Evolutionary conservation across 2,113 vertebrate species (phyloP), one percentile per base, ranked within the genome.

Genomic region (Pardalotus punctatus): DNA sequence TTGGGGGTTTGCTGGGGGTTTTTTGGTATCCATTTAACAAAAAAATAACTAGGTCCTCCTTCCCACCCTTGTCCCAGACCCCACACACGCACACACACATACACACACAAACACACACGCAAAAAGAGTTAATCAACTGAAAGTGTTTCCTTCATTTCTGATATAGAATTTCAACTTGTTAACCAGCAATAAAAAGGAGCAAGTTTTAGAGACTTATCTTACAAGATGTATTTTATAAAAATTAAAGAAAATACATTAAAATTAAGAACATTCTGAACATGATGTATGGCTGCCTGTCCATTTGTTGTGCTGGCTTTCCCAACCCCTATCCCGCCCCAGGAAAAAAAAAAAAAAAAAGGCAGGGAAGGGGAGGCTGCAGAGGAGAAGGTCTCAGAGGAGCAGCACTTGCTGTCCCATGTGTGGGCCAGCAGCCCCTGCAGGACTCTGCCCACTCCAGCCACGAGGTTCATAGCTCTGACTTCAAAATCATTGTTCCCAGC

Each of bases 201-300:
- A 96, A 92, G 94, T 97, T 97, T 97, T 97, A 98, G 81, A 97
- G 97, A 96, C 98, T 98, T 96, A 98, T 97, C 97, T 98, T 97
- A 97, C 94, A 97, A 97, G 97, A 91, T 97, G 97, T 98, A 96
- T 98, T 98, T 98, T 98, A 98, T 98, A 98, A 98, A 95, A 97
- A 98, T 98, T 98, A 97, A 98, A 97, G 98, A 96, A 96, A 97
- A 98, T 97, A 97, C 93, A 95, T 96, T 95, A 97, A 98, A 98
- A 97, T 98, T 97, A 98, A 97, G 97, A 97, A 93, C 96, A 77
- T 97, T 96, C 96, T 95, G 97, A 97, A 97, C 51, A 94, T 89
- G 66, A 14, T 24, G 12, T 7, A 54, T 0, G 2, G 40, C 27
- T 84, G 51, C 70, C 65, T 67, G 53, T 60, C 61, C 14, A 1